Percentiles rank a stretch among this genome's conserved stretches.
Conservation (phyloP, 2,113 vertebrate species). For the Raja brachyura region DNA sequence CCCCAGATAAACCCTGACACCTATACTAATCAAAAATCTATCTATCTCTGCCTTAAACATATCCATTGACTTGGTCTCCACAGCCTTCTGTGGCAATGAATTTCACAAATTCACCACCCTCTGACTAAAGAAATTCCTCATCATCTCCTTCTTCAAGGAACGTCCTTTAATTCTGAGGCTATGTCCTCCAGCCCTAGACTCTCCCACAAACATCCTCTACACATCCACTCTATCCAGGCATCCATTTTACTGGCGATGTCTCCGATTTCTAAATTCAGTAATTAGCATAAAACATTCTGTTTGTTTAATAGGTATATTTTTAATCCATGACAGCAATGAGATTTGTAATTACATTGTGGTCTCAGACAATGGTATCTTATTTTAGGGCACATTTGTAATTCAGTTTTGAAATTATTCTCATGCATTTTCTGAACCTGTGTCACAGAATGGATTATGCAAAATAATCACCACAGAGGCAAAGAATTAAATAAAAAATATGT, state of each 20-base stretch:
- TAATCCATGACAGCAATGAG: background rate
- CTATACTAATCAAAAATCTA: no score
- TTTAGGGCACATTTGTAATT: conserved; percentile 10
- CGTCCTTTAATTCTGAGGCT: no score
- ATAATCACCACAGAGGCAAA: background rate
- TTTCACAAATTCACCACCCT: no score
- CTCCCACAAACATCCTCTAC: no score
- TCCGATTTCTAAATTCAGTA: background rate
- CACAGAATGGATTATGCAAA: conserved; percentile 4
- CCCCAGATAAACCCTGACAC: no score
- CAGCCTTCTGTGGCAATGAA: no score
- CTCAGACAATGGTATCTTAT: conserved; percentile 21
- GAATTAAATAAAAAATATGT: background rate
- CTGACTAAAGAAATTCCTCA: no score
- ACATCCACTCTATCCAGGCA: no score
- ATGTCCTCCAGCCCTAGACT: no score
- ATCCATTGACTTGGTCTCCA: no score
- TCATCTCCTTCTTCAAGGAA: no score
- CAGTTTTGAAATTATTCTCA: conserved; percentile 24
- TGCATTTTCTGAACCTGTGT: background rate
- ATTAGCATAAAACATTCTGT: background rate
- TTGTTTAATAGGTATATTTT: background rate
- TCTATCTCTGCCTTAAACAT: no score
- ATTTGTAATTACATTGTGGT: conserved; percentile 6
- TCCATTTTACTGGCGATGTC: background rate